Base-by-base conservation (phyloP, 1,140 invertebrate species). In the Nephila pilipes region DNA sequence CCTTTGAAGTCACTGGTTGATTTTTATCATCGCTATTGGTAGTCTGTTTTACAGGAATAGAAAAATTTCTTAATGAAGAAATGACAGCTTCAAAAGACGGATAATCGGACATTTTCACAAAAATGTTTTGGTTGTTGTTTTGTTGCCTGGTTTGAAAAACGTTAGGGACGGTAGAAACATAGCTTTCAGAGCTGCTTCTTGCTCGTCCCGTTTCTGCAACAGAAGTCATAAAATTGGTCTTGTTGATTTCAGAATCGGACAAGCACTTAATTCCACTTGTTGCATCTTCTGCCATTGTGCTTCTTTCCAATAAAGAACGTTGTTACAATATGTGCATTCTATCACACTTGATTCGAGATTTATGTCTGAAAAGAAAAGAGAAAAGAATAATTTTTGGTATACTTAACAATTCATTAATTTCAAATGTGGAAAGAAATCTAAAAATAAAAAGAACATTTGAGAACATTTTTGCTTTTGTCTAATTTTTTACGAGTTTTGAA, bases 161-260 rank as follows among this genome's bases (percentile, higher is more conserved):
- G 14, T 16, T 1, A 5, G 29, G 25, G 5, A 29, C 1, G 5
- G 38, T 54, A 83, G n/a, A 1, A 22, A 85, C 12, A 60, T 85
- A 32, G 3, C 22, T 88, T 75, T 75, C 87, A 29, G 87, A 88
- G 10, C 69, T 46, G 14, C 36, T 69, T 54, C 36, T 75, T 2
- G 32, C 25, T 25, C 36, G 22, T 25, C 10, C 1, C 6, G 1
- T 1, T n/a, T 69, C 60, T 18, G 5, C 5, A 38, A 22, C 16
- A 14, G 60, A 25, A 5, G 54, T 25, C 46, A 63, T 6, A 36
- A 36, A 63, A 69, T 20, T 14, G 10, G 22, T 38, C 5, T 16
- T 16, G 3, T 29, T 69, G 55, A 63, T 22, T 87, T 87, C 87
- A 1, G 87, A 88, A 69, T 88, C 87, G 14, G 87, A 88, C 14